Evolutionary conservation across 2,888 invertebrate genomes (phyloP), one percentile per base, ranked within the genome.

Genomic region (Coelinius sp.): DNA sequence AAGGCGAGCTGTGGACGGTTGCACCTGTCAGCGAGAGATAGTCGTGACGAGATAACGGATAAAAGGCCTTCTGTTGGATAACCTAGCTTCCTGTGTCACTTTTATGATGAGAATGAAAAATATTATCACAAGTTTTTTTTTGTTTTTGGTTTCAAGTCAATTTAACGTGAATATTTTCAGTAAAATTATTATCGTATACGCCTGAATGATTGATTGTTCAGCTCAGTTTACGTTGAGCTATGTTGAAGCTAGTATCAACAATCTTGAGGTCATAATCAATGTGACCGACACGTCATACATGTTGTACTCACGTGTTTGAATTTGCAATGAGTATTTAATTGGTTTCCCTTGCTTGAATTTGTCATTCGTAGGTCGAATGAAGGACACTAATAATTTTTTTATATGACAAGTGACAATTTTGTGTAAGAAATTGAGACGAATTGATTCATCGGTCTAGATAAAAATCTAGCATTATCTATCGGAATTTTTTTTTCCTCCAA

Each of bases 241-340:
- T 84, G 84, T 85, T 84, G 83, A 83, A 83, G 83, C 83, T 82
- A 82, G 82, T 85, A 86, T 85, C 85, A 79, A 75, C 77, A 84
- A 85, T 85, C 85, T 84, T 77, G 79, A 80, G 83, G 79, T 82
- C 80, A 76, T 44, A 67, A 81, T 80, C 79, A 77, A 79, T 80
- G 80, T 82, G 82, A 83, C 83, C 83, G 79, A 73, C 78, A 82
- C 74, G 82, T 84, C 84, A 80, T 81, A 84, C 80, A 76, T 80
- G 80, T 80, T 31, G 82, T 83, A 79, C 80, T 81, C 84, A 83
- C 82, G 82, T 84, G 84, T 85, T 82, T 77, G 78, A 79, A 78
- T 82, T 20, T 79, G 81, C 78, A 81, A 80, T 82, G 81, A 80
- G 82, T 79, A 83, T 82, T 83, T 83, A 84, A 83, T 83, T 83